These are phyloP conservation scores for Tetragonula clypearis DNA, from an alignment of 1,140 invertebrate species.

Conservation along the genomic window DNA sequence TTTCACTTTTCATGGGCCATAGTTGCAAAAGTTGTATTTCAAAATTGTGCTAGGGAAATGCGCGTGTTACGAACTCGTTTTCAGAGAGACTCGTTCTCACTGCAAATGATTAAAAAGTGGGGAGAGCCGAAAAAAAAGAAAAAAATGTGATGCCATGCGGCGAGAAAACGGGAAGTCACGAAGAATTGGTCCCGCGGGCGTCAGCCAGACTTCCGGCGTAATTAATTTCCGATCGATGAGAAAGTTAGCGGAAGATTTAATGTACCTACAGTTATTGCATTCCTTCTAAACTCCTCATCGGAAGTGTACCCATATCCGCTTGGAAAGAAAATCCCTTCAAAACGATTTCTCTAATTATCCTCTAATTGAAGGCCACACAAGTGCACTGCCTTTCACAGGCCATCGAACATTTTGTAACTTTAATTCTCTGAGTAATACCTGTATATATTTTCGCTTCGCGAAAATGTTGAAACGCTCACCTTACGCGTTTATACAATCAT, in stretches of 20 bases:
- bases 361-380: not conserved
- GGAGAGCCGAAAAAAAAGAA: not conserved
- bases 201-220: slow-evolving; percentile 13
- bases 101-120: not conserved
- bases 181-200: slow-evolving; percentile 4
- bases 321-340: not conserved
- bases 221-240: slow-evolving; percentile 17
- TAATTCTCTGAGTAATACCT: not conserved
- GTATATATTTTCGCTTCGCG: not conserved
- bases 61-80: not conserved
- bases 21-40: too few species aligned
- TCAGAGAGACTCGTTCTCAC: not conserved
- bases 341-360: not conserved
- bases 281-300: not conserved
- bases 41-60: too few species aligned
- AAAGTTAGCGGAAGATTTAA: slow-evolving; percentile 3
- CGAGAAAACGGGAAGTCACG: not conserved
- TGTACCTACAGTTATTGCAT: not conserved
- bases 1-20: too few species aligned
- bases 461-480: not conserved
- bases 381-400: not conserved
- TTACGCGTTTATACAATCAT: too few species aligned
- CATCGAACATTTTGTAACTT: not conserved
- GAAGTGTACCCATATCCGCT: not conserved
- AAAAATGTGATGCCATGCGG: not conserved